phyloP scores from a whole-genome alignment of 2,113 vertebrate genomes.

The Scomber scombrus region DNA sequence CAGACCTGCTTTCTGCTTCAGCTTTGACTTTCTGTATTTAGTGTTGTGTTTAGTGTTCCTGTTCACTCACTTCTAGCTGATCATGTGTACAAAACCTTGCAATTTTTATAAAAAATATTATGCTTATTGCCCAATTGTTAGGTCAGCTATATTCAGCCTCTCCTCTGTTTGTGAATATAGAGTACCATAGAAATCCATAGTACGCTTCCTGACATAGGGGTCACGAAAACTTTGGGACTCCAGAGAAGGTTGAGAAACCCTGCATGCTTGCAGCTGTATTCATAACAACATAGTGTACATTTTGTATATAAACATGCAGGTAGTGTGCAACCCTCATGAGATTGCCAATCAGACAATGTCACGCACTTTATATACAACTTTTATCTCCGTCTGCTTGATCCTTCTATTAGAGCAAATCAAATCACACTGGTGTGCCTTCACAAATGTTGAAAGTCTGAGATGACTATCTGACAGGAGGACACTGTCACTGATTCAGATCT shows the following conservation, averaged over 20 bases:
- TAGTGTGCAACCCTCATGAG: slow-evolving; percentile 27
- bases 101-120: not conserved
- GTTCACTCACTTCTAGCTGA: too few species aligned
- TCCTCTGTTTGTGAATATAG: not conserved
- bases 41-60: too few species aligned
- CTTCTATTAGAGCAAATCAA: slow-evolving; percentile 38
- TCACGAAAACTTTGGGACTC: not conserved
- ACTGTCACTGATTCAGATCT: slow-evolving; percentile 66
- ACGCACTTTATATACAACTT: slow-evolving; percentile 11
- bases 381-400: slow-evolving; percentile 50
- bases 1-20: too few species aligned
- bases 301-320: slow-evolving; percentile 15
- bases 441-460: slow-evolving; percentile 56
- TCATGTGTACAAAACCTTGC: not conserved
- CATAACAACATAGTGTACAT: not conserved
- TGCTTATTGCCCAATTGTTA: not conserved
- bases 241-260: not conserved
- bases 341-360: not conserved
- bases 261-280: not conserved
- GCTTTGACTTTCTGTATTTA: too few species aligned
- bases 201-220: too few species aligned
- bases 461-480: slow-evolving; percentile 58
- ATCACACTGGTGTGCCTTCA: slow-evolving; percentile 28
- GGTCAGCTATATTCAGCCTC: not conserved
- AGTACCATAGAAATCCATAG: too few species aligned